Percentiles rank a stretch among this genome's conserved stretches.
These are phyloP conservation scores for Cygnus buccinator DNA, from an alignment of 2,113 vertebrate genomes.

Conservation along the genomic window DNA sequence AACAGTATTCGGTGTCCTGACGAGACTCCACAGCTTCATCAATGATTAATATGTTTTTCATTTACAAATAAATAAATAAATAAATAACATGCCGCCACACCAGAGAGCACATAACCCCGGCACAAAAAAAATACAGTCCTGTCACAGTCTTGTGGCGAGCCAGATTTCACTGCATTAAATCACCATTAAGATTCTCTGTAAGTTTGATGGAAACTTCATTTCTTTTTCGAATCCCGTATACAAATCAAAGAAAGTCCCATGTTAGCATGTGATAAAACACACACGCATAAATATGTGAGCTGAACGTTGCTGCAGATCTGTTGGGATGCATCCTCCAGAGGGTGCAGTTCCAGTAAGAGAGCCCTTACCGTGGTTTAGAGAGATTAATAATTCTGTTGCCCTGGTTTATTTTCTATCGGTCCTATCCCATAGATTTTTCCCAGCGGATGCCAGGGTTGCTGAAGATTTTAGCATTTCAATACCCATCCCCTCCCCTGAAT, in stretches of 20 bases:
- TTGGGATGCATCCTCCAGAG: slow-evolving; percentile 24
- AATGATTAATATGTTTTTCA: slow-evolving; percentile 14
- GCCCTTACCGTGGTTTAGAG: not conserved
- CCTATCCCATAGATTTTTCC: not conserved
- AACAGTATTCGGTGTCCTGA: slow-evolving; percentile 33
- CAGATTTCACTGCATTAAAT: slow-evolving; percentile 64
- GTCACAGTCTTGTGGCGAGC: slow-evolving; percentile 54
- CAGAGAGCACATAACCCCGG: slow-evolving; percentile 40
- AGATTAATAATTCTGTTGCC: slow-evolving; percentile 28
- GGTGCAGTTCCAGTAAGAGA: slow-evolving; percentile 34
- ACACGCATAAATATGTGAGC: slow-evolving; percentile 42
- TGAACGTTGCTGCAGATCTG: not conserved
- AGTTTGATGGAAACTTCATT: slow-evolving; percentile 37
- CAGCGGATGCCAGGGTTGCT: not conserved
- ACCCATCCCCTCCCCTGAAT: not conserved
- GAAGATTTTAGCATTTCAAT: slow-evolving; percentile 4
- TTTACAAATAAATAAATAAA: not conserved
- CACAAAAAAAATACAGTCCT: slow-evolving; percentile 62
- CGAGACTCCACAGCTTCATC: not conserved
- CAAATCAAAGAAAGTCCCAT: slow-evolving; percentile 44
- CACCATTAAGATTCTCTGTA: slow-evolving; percentile 54
- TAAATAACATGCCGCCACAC: not conserved
- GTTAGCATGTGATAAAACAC: slow-evolving; percentile 50
- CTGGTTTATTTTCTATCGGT: slow-evolving; percentile 34
- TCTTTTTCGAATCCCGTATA: not conserved